Conservation (phyloP, 2,888 invertebrate genomes). For the Cephus pulcher region DNA sequence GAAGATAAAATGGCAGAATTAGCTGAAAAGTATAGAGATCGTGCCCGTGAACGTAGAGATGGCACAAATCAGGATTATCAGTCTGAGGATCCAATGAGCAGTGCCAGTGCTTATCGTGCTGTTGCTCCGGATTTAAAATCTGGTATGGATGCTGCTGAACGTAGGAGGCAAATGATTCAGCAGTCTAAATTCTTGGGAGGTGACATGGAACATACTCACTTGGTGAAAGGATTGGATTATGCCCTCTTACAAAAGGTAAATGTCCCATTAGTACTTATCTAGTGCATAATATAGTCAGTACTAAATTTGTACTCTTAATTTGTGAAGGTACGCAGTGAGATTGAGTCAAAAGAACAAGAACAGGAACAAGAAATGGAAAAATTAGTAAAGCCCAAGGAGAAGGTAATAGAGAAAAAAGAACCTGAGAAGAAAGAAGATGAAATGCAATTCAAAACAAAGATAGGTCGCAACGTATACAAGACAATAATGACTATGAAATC, state of each 20-base stretch:
- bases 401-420: conserved; percentile 67
- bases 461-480: conserved; percentile 82
- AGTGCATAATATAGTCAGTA: not conserved
- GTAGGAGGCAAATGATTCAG: conserved; percentile 93
- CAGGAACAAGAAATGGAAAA: conserved; percentile 86
- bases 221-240: conserved; percentile 97
- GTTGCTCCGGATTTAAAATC: conserved; percentile 97
- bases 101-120: conserved; percentile 89
- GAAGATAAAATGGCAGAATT: conserved; percentile 94
- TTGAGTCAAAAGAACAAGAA: conserved; percentile 80
- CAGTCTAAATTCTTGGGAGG: conserved; percentile 99
- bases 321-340: conserved; percentile 82
- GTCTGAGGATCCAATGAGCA: conserved; percentile 85
- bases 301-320: conserved; percentile 42
- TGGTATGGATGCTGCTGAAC: conserved; percentile 93
- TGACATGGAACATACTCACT: conserved; percentile 99
- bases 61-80: conserved; percentile 85
- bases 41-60: conserved; percentile 91
- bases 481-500: conserved; percentile 77
- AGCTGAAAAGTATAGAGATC: conserved; percentile 92
- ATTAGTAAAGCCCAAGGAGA: conserved; percentile 71
- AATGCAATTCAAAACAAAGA: conserved; percentile 83
- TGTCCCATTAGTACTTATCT: not conserved
- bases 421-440: conserved; percentile 77
- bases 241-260: conserved; percentile 89